Evolutionary conservation across 1,140 invertebrate species (phyloP), one percentile per base, ranked within the genome.

Genomic region (Latrodectus geometricus): DNA sequence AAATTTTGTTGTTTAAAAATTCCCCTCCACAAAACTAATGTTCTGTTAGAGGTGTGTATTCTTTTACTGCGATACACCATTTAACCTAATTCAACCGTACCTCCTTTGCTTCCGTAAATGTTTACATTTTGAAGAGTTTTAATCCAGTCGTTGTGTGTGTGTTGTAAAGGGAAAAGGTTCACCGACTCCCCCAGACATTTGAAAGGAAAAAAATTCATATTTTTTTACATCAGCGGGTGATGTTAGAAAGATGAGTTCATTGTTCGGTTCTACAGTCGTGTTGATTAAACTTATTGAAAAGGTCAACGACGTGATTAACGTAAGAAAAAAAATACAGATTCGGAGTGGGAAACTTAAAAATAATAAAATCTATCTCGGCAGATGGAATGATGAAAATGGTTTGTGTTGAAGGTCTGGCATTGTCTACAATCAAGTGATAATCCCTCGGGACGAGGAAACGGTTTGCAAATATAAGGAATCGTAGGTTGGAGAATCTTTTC

Each of bases 221-320:
- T 23, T 70, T 70, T 49, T 72, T 20, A 72, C 68, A 78, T 23
- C 78, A 35, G 78, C 23, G 35, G 35, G 35, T 35, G 70, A 15
- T 12, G 50, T 35, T 72, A 52, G 11, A 61, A 14, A 8, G 54
- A 61, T 61, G 17, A 78, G 75, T 77, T 86, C 83, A 78, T 86
- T 86, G 83, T 86, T 86, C 83, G 35, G 21, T 69, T 35, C 66
- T 54, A 70, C 61, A 52, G 21, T 69, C 8, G 54, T 70, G 81
- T 66, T 83, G 70, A 75, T 83, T 75, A 76, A 86, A 77, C 83
- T 86, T 49, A 77, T 35, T 54, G 83, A 21, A 76, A 86, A 56
- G 83, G 83, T 86, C 83, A 86, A 86, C 83, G 83, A 86, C 83
- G 83, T 52, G 61, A 77, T 86, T 86, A 74, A 83, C 69, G n/a